Base-by-base conservation (phyloP, 1,140 invertebrate species). In the Ladona fulva region DNA sequence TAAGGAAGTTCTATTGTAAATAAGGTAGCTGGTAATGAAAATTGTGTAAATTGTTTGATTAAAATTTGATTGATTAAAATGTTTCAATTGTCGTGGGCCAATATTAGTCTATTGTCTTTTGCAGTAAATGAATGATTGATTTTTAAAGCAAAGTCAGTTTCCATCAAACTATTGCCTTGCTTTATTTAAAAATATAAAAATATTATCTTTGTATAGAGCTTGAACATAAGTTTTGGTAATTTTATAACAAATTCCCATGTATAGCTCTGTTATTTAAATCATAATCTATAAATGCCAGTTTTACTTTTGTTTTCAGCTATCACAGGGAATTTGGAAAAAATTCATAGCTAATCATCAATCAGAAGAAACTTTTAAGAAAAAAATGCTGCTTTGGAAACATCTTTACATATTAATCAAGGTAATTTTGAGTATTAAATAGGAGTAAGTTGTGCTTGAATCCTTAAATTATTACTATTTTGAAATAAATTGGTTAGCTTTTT, bases 351-450 rank as follows among this genome's bases (percentile, higher is more conserved):
- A 92, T 79, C 93, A 94, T 80, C 95, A 97, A 85, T 92, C 91
- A n/a, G 90, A 93, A 81, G 88, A 89, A 74, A 93, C 91, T 22
- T 96, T 93, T 83, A 87, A 87, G 80, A 89, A 91, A 42, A 97
- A 97, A 86, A 92, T 97, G 88, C 89, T 89, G 77, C 85, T 96
- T 0, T 94, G 94, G 91, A 91, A 91, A 82, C 90, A 90, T 82
- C 85, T 97, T 5, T 93, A 91, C 83, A 84, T 91, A 74, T 89
- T 89, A 80, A 91, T 96, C 76, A 91, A 91, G 85, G 92, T 91
- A 84, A 86, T 77, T 19, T 75, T 75, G n/a, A 12, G 11, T n/a
- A 37, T n/a, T 66, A 3, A 6, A 5, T 5, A 22, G 14, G 12
- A 66, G 14, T 66, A 19, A 66, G 52, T 66, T 66, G 3, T 66